Evolutionary conservation across 1,140 invertebrate genomes (phyloP), one percentile per base, ranked within the genome.

Genomic region (Temnothorax nylanderi): DNA sequence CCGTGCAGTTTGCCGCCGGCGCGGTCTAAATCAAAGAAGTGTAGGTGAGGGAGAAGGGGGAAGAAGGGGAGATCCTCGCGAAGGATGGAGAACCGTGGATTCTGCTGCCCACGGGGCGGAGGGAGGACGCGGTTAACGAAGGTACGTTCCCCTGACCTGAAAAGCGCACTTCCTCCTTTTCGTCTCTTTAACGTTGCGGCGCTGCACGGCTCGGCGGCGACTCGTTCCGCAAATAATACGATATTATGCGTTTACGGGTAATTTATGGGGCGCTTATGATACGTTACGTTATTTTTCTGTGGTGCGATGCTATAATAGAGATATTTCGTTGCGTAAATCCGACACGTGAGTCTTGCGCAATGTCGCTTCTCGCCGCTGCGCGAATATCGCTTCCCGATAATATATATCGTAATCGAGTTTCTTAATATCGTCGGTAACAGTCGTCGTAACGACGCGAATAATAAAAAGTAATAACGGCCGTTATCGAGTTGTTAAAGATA

Each of bases 91-190:
- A 75, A 54, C 54, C 60, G 64, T 65, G 76, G 76, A 81, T 88
- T 56, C 49, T 26, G 34, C 64, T 6, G n/a, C 18, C 26, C 7
- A 7, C 44, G 37, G 8, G n/a, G 3, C 3, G n/a, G 34, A 65
- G 49, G 26, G 51, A 21, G 18, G 56, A 62, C 47, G 34, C 34
- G 62, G 7, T 65, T 80, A 54, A 62, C 44, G 60, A 84, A 76
- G 21, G 41, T n/a, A 85, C 56, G 88, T 90, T 90, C n/a, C n/a
- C 88, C 88, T 90, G 88, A 89, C 85, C 88, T 87, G 88, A 82
- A 89, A 89, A 89, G 26, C 62, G n/a, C 32, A 37, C 85, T 87
- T 90, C 88, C 71, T 90, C 62, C 67, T 87, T 76, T 74, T 76
- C 58, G 6, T 21, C 41, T 18, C 44, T 18, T 72, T 72, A 34